Conservation (phyloP, 2,797 vertebrate species). For the Platalea minor region DNA sequence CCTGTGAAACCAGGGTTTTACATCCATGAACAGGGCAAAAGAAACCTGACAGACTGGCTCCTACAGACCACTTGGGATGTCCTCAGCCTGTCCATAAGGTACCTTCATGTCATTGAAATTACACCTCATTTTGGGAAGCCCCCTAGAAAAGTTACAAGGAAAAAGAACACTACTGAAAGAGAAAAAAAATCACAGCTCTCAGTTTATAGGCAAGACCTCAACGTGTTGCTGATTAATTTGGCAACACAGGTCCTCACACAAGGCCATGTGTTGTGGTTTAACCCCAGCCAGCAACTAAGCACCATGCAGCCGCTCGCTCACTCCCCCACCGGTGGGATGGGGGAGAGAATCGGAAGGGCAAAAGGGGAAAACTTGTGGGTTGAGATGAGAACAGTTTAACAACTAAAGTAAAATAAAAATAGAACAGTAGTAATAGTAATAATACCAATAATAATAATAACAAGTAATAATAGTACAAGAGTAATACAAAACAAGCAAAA, state of each 20-base stretch:
- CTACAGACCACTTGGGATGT: background rate
- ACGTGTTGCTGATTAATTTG: background rate
- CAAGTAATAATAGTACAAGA: too few relatives aligned
- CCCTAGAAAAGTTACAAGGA: background rate
- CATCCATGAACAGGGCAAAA: background rate
- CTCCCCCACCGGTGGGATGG: too few relatives aligned
- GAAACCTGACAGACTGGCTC: background rate
- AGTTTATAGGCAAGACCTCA: background rate
- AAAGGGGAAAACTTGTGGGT: too few relatives aligned
- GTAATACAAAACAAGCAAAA: too few relatives aligned
- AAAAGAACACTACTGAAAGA: background rate
- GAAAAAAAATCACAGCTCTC: background rate
- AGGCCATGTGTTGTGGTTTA: too few relatives aligned
- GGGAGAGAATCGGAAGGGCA: too few relatives aligned
- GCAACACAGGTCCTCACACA: background rate
- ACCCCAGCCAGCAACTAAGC: too few relatives aligned
- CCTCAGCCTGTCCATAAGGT: background rate
- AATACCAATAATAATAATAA: too few relatives aligned
- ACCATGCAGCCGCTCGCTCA: too few relatives aligned
- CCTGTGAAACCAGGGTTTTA: background rate
- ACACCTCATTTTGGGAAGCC: background rate
- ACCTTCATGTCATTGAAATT: background rate
- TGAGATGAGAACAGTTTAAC: too few relatives aligned
- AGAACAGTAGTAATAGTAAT: too few relatives aligned
- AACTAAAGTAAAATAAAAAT: too few relatives aligned